Percentiles rank a stretch among this genome's conserved stretches.
phyloP scores from a whole-genome alignment of 2,888 invertebrate species.

The Spodoptera exigua region DNA sequence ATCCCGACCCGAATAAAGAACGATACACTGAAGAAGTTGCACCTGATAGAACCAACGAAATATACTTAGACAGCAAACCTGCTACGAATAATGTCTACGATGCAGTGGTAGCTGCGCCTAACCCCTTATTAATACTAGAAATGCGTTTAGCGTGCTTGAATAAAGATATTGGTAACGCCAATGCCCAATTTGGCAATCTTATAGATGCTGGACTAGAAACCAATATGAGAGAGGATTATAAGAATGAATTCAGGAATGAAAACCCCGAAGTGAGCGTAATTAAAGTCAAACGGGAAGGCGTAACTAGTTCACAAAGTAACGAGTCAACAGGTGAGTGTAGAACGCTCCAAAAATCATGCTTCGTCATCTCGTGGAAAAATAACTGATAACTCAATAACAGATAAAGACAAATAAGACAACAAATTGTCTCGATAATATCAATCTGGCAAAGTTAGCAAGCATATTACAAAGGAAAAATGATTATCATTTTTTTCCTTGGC shows the following conservation, averaged over 20 bases:
- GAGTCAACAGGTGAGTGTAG: conserved; percentile 60
- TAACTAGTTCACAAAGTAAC: conserved; percentile 56
- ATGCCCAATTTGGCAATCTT: conserved; percentile 57
- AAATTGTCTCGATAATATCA: too few species aligned
- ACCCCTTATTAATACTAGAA: conserved; percentile 79
- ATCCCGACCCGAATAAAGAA: conserved; percentile 64
- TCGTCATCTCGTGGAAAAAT: too few species aligned
- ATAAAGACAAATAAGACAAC: too few species aligned
- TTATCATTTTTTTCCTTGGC: too few species aligned
- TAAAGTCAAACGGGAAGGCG: conserved; percentile 74
- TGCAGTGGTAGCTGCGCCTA: conserved; percentile 66
- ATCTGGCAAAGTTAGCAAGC: too few species aligned
- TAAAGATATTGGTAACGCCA: conserved; percentile 64
- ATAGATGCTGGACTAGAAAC: conserved; percentile 56
- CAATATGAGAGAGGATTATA: conserved; percentile 57
- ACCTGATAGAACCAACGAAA: conserved; percentile 67
- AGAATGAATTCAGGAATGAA: conserved; percentile 59
- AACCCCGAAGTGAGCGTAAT: conserved; percentile 64
- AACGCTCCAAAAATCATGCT: too few species aligned
- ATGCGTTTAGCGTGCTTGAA: conserved; percentile 76
- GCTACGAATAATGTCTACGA: conserved; percentile 65
- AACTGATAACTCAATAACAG: too few species aligned
- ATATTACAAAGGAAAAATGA: too few species aligned
- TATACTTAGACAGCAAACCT: conserved; percentile 62
- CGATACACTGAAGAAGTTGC: conserved; percentile 55